Evolutionary conservation across 2,113 vertebrate genomes (phyloP), one percentile per base, ranked within the genome.

Genomic region (Thunnus maccoyii): DNA sequence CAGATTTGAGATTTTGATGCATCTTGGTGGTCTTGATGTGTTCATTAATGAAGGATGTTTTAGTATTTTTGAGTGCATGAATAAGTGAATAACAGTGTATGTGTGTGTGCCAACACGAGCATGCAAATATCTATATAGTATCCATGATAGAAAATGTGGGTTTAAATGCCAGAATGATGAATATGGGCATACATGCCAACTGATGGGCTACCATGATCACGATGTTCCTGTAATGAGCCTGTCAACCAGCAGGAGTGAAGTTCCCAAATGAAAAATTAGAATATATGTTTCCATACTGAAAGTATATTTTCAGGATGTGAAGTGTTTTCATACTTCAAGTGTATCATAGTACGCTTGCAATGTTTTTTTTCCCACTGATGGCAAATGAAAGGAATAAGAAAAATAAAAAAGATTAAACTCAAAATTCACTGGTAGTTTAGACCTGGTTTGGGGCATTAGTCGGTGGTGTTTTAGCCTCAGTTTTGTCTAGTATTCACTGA

Each of bases 181-280:
- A 51, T 51, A 5, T 3, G 25, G 11, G 52, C 20, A 44, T 0
- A 22, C 36, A 52, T 18, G 20, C 27, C 32, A 75, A 16, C 70
- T 70, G 47, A 87, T 36, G 68, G 68, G 36, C 47, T 25, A 18
- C 30, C 18, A 54, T 11, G 5, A n/a, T 27, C 15, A 46, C 25
- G 27, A 13, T 22, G 70, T 73, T 44, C 2, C 27, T 30, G 27
- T 30, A 22, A 25, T 10, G 60, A 58, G 55, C 61, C 52, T 41
- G 76, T 76, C 62, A 60, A 47, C 60, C 30, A 18, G 17, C 55
- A 46, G 30, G 41, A 44, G 57, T 0, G n/a, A 15, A 54, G 51
- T 51, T 50, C 32, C 20, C 15, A 1, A 0, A 30, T 36, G 54
- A 77, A 68, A 25, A 69, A 68, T 80, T 13, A 46, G 1, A 27